Percentiles rank a stretch among this genome's conserved stretches.
Evolutionary conservation across 2,113 vertebrate species (phyloP).

Genomic region (Fulmarus glacialis): DNA sequence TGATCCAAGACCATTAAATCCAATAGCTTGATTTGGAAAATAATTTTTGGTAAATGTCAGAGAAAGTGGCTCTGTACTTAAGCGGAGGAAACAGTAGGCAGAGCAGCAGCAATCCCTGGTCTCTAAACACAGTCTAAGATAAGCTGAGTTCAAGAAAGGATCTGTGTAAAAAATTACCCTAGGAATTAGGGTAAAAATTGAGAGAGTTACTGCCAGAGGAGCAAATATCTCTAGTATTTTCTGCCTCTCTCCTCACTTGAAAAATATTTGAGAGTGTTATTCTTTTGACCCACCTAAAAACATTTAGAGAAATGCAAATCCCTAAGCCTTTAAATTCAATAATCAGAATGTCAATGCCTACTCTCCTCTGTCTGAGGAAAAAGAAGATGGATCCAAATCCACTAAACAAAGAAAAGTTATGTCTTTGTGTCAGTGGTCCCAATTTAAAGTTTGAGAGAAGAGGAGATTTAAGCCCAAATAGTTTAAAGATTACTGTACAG

Average conservation of each 20-base stretch:
- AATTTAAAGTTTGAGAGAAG: neutral
- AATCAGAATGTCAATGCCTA: neutral
- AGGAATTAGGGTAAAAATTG: neutral
- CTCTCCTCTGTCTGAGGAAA: neutral
- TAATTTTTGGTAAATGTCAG: neutral
- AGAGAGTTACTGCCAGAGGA: neutral
- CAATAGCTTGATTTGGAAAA: neutral
- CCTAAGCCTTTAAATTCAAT: neutral
- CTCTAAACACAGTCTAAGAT: neutral
- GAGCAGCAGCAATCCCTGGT: neutral
- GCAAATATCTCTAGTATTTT: neutral
- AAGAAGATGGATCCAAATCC: neutral
- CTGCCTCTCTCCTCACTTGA: neutral
- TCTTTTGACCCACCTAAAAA: neutral
- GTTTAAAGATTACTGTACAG: neutral
- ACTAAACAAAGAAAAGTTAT: neutral
- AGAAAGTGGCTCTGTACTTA: neutral
- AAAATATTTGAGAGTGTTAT: no score
- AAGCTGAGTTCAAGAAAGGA: neutral
- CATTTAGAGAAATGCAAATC: neutral
- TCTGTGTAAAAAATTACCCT: neutral
- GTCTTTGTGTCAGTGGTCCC: neutral
- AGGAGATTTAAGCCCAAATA: neutral
- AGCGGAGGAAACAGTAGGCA: neutral
- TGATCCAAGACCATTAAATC: neutral